phyloP scores from a whole-genome alignment of 2,888 invertebrate genomes.

The Agriopis marginaria region DNA sequence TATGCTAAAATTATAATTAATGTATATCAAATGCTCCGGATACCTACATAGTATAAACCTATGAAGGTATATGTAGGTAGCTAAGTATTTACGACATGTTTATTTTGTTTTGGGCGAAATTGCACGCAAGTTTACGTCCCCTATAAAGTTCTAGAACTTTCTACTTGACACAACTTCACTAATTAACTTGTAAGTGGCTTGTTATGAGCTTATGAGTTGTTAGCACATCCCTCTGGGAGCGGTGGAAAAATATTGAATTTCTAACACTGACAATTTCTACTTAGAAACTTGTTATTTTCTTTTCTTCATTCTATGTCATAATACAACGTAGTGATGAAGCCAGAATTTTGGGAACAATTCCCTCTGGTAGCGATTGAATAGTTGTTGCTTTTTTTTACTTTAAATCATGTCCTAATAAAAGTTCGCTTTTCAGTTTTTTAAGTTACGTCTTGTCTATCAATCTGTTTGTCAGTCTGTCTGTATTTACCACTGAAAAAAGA shows the following conservation, averaged over 20 bases:
- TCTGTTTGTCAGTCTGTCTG: too few species aligned
- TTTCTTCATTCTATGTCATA: background rate
- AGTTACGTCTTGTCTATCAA: too few species aligned
- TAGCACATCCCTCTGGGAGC: constrained; percentile 8
- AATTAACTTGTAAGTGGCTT: constrained; percentile 54
- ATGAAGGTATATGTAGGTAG: too few species aligned
- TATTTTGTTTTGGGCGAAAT: background rate
- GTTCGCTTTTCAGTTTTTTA: too few species aligned
- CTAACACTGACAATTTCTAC: background rate
- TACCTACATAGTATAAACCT: too few species aligned
- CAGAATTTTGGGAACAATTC: too few species aligned
- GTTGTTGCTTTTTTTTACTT: too few species aligned
- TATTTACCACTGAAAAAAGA: too few species aligned
- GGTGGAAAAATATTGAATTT: constrained; percentile 22
- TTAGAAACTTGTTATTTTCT: constrained; percentile 10
- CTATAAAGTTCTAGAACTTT: constrained; percentile 28
- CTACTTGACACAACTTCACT: constrained; percentile 50
- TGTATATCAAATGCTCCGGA: too few species aligned
- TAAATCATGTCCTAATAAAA: too few species aligned
- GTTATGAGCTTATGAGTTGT: constrained; percentile 25
- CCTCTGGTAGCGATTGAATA: too few species aligned
- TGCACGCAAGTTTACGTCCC: constrained; percentile 14
- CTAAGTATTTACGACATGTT: background rate
- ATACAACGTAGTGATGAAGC: background rate
- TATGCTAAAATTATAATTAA: too few species aligned